Base-by-base conservation (phyloP, 2,888 invertebrate species). In the Tenthredo notha region DNA sequence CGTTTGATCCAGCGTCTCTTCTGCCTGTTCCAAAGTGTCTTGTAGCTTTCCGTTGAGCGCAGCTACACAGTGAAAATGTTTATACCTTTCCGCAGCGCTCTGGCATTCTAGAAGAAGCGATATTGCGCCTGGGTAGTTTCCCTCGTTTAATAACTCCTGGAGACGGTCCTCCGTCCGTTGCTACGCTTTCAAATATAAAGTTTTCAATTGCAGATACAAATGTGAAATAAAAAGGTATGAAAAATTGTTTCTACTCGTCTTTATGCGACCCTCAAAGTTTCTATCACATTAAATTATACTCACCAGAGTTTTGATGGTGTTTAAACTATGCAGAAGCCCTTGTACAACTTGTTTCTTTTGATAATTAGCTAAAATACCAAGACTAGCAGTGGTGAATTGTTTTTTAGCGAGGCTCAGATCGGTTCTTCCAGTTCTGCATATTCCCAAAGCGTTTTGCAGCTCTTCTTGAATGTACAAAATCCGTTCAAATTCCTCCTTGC, bases 291-390 rank as follows among this genome's bases (percentile, higher is more conserved):
- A 54, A 80, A 37, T n/a, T 83, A 85, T 84, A 91, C 94, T 94
- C 93, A 96, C 96, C 93, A 98, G 94, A 87, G 97, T 97, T 93
- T 97, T 97, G 37, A 98, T 97, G 54, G 96, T 97, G 87, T 95
- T 95, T 58, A 99, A 94, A 33, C 97, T 97, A 88, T 96, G 96
- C 1, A 99, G 94, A 0, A 99, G 94, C 83, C 96, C 96, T 86
- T 96, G 95, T 7, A 98, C 96, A 85, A 97, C 96, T 92, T 98
- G 98, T 83, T 98, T 94, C 93, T 98, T 98, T 77, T 97, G 95
- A 92, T 98, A 98, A 92, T 98, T 98, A 0, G 98, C 98, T 75
- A 99, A 94, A 86, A 99, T 98, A 37, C 97, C 97, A 85, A 99
- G 95, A 90, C 98, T 97, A 75, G 97, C 97, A 58, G 97, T 95